Evolutionary conservation across 2,113 vertebrate genomes (phyloP), one percentile per base, ranked within the genome.

Genomic region (Calyptomena viridis): DNA sequence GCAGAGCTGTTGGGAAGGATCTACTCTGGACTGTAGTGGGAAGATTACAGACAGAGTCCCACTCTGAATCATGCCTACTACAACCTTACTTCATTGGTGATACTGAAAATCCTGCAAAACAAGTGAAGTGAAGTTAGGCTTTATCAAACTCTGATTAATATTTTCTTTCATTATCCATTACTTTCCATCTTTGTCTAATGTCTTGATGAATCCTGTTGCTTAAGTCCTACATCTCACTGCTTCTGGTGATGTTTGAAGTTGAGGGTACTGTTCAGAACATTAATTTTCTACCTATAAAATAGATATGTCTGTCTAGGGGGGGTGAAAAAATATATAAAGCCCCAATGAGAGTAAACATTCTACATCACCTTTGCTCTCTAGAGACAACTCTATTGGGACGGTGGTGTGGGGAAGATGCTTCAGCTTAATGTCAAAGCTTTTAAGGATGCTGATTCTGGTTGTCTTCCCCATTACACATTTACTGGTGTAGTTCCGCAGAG

Each of bases 401-500:
- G 17, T 1, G 1, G 3, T 30, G 33, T 7, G 10, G 5, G 5
- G 17, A 62, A 56, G 69, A 60, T 37, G 27, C 17, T 82, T 68
- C 53, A 66, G 21, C 15, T n/a, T 24, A 22, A 89, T 89, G 46
- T 84, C 31, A 85, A 66, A 87, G 37, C 27, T 95, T 75, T 94
- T 75, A 80, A 76, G 72, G 78, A 55, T 0, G 1, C 23, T 35
- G 20, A 16, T 85, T 52, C 37, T 59, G 37, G 62, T 93, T 94
- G 59, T 84, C 24, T 67, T 72, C 75, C 81, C 50, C 55, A 21
- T 91, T 77, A 86, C 63, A 31, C 39, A 31, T 53, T 85, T 95
- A 55, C 50, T 77, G 82, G 23, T 0, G 2, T 33, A 75, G n/a
- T 39, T 92, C n/a, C 28, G 18, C 0, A 0, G 44, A 49, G n/a